Conservation (phyloP, 2,113 vertebrate genomes). For the Talpa occidentalis region DNA sequence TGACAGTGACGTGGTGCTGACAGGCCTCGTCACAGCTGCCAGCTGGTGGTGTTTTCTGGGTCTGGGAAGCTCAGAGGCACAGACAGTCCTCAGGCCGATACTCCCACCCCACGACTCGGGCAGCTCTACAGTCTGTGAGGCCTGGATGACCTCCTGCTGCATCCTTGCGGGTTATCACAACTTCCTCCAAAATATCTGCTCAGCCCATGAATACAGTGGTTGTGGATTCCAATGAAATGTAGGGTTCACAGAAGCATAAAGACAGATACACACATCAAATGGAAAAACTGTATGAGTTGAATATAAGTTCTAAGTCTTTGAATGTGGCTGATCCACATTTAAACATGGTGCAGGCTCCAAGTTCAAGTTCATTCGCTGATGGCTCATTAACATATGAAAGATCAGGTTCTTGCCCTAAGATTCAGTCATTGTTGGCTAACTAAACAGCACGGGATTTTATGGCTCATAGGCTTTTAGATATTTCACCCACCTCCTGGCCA, state of each 20-base stretch:
- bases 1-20: rapidly evolving
- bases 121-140: no score
- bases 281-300: neutral
- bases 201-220: neutral
- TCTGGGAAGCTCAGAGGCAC: rapidly evolving
- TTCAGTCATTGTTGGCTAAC: neutral
- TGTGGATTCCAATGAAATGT: neutral
- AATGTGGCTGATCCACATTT: no score
- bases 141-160: neutral
- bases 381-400: neutral
- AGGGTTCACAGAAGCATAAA: neutral
- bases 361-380: neutral
- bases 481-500: neutral
- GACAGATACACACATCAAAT: neutral
- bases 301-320: neutral
- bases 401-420: neutral
- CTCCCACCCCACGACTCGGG: no score
- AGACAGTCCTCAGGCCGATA: no score
- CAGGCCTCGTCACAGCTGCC: rapidly evolving
- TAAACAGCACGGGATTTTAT: conserved; percentile 6
- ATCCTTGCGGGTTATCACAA: neutral
- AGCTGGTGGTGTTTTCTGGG: neutral
- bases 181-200: neutral
- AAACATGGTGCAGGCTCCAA: neutral
- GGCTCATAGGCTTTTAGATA: neutral